Evolutionary conservation across 2,797 vertebrate species (phyloP).

Genomic region (Fundulus diaphanus): DNA sequence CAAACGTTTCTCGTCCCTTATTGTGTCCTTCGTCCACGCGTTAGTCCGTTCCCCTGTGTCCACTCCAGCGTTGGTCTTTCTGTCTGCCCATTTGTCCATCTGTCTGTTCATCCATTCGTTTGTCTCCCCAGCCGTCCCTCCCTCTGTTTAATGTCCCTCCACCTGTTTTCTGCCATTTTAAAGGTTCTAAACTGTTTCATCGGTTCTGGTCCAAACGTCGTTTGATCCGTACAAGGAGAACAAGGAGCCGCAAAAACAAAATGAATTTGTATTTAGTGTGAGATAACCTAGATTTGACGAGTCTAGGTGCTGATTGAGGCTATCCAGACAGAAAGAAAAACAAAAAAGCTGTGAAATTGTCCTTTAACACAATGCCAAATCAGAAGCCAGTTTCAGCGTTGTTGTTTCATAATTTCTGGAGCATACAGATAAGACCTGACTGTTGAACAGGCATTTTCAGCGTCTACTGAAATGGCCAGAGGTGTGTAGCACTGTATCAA

Average conservation of each 20-base stretch:
- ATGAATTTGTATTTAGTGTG: too few species aligned
- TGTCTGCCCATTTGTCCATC: too few species aligned
- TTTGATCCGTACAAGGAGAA: too few species aligned
- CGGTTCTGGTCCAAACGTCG: not conserved
- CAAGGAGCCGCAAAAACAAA: not conserved
- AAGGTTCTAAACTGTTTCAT: not conserved
- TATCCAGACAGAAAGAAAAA: too few species aligned
- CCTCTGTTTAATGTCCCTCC: not conserved
- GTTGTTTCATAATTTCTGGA: conserved; percentile 2
- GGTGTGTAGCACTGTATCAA: not conserved
- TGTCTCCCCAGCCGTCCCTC: too few species aligned
- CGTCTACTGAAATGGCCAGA: not conserved
- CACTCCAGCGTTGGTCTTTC: too few species aligned
- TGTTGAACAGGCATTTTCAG: not conserved
- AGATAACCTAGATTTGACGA: not conserved
- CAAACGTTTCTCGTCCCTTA: too few species aligned
- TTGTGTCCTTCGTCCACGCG: not conserved
- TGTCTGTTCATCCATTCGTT: too few species aligned
- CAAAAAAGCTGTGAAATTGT: not conserved
- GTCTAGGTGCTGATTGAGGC: not conserved
- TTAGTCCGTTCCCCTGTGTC: too few species aligned
- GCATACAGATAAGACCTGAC: not conserved
- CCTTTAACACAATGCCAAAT: not conserved
- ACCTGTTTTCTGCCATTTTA: not conserved
- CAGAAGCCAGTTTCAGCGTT: not conserved